Evolutionary conservation across 2,113 vertebrate species (phyloP), one percentile per base, ranked within the genome.

Genomic region (Pituophis catenifer): DNA sequence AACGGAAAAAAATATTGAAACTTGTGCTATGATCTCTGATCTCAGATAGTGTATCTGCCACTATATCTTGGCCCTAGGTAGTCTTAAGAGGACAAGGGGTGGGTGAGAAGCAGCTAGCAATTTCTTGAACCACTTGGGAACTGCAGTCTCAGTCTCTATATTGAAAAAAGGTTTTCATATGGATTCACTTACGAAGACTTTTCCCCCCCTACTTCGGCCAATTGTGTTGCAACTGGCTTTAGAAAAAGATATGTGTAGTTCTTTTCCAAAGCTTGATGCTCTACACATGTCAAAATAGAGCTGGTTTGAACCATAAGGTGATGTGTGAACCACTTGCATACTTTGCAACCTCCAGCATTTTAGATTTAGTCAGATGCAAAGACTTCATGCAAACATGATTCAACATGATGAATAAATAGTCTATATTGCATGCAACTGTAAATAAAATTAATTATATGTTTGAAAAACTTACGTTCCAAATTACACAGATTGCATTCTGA

Each of bases 251-350:
- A 33, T 33, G n/a, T 50, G 10, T 15, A n/a, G 58, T 88, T 53
- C 29, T 88, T 92, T 88, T 88, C 91, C 86, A 62, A 1, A 29
- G 24, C 91, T 92, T 0, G 5, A 89, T 91, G 88, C 87, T 0
- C 0, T 87, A 65, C 88, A 94, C 88, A 87, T 90, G 89, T 86
- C 58, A 95, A 95, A 96, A 11, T 96, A 93, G 94, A 96, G 93
- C 86, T 94, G 96, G 96, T 97, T 94, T 94, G 95, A 96, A 95
- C 96, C 96, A 96, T 93, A 95, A 96, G 90, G 59, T 8, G 92
- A 90, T 87, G 94, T 1, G 0, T 96, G 96, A 97, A 97, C 93
- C 91, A 95, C 29, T 90, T 94, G 93, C 90, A 50, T 97, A 50
- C 3, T 88, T 54, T 54, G 24, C n/a, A 65, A 53, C 23, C 17